A percentile compares a stretch with the other conserved stretches of the same genome.
phyloP scores from a whole-genome alignment of 2,888 invertebrate genomes.

The Diploptera punctata region DNA sequence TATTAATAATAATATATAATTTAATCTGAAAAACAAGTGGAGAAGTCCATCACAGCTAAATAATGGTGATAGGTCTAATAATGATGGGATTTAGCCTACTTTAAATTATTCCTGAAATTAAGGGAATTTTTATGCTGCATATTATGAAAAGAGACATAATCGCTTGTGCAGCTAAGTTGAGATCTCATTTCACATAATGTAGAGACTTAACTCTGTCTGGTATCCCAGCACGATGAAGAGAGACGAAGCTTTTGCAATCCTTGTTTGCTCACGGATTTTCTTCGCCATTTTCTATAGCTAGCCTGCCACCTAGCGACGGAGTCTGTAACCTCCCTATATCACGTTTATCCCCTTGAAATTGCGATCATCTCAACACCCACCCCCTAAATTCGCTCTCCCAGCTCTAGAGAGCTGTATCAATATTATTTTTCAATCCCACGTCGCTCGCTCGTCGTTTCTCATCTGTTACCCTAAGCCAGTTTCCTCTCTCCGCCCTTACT shows the following conservation, averaged over 20 bases:
- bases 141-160: background rate
- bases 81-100: no score
- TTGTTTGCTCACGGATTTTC: slow-evolving; percentile 26
- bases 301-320: slow-evolving; percentile 4
- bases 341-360: slow-evolving; percentile 39
- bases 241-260: background rate
- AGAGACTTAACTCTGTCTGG: background rate
- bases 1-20: no score
- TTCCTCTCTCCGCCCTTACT: background rate
- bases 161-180: background rate
- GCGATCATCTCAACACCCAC: slow-evolving; percentile 28
- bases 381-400: background rate
- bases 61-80: no score
- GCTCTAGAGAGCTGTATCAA: slow-evolving; percentile 38
- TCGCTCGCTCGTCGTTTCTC: slow-evolving; percentile 21
- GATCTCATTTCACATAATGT: background rate
- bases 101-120: no score
- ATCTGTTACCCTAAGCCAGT: slow-evolving; percentile 27
- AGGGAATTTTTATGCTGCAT: no score
- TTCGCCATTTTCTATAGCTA: background rate
- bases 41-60: no score
- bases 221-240: background rate
- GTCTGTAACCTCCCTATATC: slow-evolving; percentile 1
- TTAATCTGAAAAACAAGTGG: no score
- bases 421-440: slow-evolving; percentile 43